phyloP scores from a whole-genome alignment of 1,140 invertebrate genomes.

The Drosophila lini region DNA sequence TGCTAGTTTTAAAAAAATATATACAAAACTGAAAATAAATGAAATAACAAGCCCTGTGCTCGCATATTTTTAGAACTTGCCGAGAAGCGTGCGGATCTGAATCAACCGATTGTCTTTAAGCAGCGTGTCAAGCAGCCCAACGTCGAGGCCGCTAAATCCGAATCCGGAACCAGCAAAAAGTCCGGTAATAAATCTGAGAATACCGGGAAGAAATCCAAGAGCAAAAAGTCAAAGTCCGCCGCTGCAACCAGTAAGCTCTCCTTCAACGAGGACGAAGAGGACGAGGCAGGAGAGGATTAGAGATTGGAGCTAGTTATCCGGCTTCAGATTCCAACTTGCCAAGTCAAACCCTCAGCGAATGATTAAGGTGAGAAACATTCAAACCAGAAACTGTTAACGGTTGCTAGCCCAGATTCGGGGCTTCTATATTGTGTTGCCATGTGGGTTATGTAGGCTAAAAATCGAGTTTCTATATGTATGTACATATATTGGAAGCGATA shows the following conservation, averaged over 20 bases:
- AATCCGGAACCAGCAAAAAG: slow-evolving; percentile 22
- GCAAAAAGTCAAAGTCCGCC: slow-evolving; percentile 57
- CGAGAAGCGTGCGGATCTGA: slow-evolving; percentile 75
- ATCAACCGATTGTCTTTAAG: slow-evolving; percentile 75
- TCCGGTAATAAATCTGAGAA: slow-evolving; percentile 5
- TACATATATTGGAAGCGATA: background rate
- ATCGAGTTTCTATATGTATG: background rate
- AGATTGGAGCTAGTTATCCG: background rate
- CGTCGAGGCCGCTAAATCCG: slow-evolving; percentile 30
- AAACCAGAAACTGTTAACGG: slow-evolving; percentile 2
- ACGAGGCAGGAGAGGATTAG: slow-evolving; percentile 61
- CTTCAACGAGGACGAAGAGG: slow-evolving; percentile 81
- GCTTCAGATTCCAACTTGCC: slow-evolving; percentile 1
- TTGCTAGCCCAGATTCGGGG: background rate
- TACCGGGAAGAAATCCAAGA: slow-evolving; percentile 31
- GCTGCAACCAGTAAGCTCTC: slow-evolving; percentile 63
- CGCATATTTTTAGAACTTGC: slow-evolving; percentile 51
- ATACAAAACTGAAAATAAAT: background rate
- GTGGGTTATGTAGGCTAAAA: slow-evolving; percentile 8
- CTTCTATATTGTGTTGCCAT: slow-evolving; percentile 11
- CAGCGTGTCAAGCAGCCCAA: slow-evolving; percentile 58
- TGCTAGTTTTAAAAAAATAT: slow-evolving; percentile 8
- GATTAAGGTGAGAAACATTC: slow-evolving; percentile 34
- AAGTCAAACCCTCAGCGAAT: slow-evolving; percentile 20
- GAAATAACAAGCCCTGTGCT: slow-evolving; percentile 4